These are phyloP conservation scores for Agriotes lineatus DNA, from an alignment of 2,888 invertebrate genomes.

Conservation along the genomic window DNA sequence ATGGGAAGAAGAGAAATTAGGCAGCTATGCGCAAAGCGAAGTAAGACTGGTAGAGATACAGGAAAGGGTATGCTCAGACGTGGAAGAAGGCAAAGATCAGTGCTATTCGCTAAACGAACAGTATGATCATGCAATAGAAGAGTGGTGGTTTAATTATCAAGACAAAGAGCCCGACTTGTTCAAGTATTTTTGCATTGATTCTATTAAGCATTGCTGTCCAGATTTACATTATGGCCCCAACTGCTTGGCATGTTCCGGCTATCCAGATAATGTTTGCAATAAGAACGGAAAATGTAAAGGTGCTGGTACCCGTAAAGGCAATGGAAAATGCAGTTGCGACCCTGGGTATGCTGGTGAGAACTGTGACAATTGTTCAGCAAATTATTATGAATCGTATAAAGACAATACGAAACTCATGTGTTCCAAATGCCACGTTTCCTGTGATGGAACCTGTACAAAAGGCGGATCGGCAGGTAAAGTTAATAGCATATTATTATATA, in stretches of 20 bases:
- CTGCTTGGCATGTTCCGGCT: slow-evolving; percentile 85
- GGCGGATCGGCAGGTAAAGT: slow-evolving; percentile 75
- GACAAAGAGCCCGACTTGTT: slow-evolving; percentile 69
- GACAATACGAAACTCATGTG: slow-evolving; percentile 83
- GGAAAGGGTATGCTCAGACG: slow-evolving; percentile 86
- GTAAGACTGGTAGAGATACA: slow-evolving; percentile 92
- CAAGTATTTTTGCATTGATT: slow-evolving; percentile 84
- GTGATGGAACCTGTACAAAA: slow-evolving; percentile 80
- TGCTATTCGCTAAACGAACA: slow-evolving; percentile 89
- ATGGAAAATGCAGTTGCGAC: slow-evolving; percentile 90
- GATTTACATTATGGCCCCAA: slow-evolving; percentile 84
- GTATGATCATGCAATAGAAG: slow-evolving; percentile 84
- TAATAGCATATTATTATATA: not conserved
- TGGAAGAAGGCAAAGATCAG: slow-evolving; percentile 78
- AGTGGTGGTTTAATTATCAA: slow-evolving; percentile 87
- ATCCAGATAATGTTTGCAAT: slow-evolving; percentile 80
- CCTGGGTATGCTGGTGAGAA: slow-evolving; percentile 81
- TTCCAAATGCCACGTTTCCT: slow-evolving; percentile 83
- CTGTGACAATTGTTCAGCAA: slow-evolving; percentile 84
- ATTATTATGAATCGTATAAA: slow-evolving; percentile 79
- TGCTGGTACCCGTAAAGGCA: slow-evolving; percentile 92
- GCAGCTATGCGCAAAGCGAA: slow-evolving; percentile 88
- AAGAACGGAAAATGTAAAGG: slow-evolving; percentile 85
- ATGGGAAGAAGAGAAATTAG: slow-evolving; percentile 91
- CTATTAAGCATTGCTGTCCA: slow-evolving; percentile 86